Percentiles rank a stretch among this genome's conserved stretches.
Evolutionary conservation across 2,888 invertebrate genomes (phyloP).

Genomic region (Agrilus biguttatus): DNA sequence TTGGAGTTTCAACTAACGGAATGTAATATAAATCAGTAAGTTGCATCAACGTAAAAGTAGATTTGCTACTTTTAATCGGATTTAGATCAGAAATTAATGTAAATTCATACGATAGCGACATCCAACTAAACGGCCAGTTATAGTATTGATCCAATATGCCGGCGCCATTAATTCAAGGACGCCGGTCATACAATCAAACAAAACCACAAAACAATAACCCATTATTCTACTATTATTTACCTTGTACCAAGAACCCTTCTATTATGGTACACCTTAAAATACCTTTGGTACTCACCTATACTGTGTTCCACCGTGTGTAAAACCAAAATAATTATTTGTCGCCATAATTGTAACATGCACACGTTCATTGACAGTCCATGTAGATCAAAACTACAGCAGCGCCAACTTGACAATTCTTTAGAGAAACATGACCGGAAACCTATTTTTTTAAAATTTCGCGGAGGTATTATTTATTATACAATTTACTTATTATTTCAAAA

Average conservation of each 20-base stretch:
- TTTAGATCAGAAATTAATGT: neutral
- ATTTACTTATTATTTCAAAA: too few species aligned
- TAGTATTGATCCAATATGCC: slow-evolving; percentile 31
- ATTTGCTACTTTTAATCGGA: too few species aligned
- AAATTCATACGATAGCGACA: neutral
- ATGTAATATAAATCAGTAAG: neutral
- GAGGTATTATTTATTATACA: too few species aligned
- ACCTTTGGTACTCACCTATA: slow-evolving; percentile 53
- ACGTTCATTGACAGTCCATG: slow-evolving; percentile 13
- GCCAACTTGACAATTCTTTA: too few species aligned
- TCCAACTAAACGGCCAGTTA: slow-evolving; percentile 6
- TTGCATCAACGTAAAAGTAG: too few species aligned
- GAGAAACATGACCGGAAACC: too few species aligned
- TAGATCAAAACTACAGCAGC: too few species aligned
- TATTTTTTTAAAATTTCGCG: too few species aligned
- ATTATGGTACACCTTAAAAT: slow-evolving; percentile 1
- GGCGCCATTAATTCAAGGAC: slow-evolving; percentile 31
- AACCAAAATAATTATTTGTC: slow-evolving; percentile 90
- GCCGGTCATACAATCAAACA: slow-evolving; percentile 17
- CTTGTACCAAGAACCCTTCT: neutral
- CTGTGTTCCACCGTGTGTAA: slow-evolving; percentile 87
- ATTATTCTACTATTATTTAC: neutral
- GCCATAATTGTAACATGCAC: slow-evolving; percentile 40
- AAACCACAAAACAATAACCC: slow-evolving; percentile 1
- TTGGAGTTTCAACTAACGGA: neutral